Percentiles rank a stretch among this genome's conserved stretches.
These are phyloP conservation scores for Coregonus ussuriensis DNA, from an alignment of 2,797 vertebrate genomes.

Conservation along the genomic window DNA sequence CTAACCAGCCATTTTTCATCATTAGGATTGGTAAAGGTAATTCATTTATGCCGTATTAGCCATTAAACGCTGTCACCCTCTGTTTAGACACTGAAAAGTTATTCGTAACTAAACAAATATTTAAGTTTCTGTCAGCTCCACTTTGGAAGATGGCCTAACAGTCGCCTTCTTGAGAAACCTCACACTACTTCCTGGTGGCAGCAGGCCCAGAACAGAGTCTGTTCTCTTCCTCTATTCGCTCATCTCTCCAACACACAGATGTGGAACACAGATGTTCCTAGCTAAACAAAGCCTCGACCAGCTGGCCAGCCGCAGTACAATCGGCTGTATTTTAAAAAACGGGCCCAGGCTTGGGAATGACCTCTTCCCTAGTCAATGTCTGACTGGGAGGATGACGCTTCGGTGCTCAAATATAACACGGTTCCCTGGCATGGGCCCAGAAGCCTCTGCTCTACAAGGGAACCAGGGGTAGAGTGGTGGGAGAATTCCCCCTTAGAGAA, in stretches of 20 bases:
- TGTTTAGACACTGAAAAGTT: not conserved
- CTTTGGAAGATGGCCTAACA: not conserved
- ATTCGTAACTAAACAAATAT: not conserved
- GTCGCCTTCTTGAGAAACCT: conserved; percentile 24
- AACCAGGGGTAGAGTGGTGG: conserved; percentile 1
- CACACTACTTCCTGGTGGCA: conserved; percentile 56
- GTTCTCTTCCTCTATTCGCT: conserved; percentile 9
- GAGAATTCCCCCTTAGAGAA: conserved; percentile 41
- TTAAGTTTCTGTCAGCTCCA: conserved; percentile 1
- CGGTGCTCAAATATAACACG: conserved; percentile 36
- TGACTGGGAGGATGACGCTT: conserved; percentile 35
- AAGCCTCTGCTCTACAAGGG: conserved; percentile 21
- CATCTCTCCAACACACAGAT: conserved; percentile 40
- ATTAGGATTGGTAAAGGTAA: not conserved
- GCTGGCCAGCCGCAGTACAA: conserved; percentile 54
- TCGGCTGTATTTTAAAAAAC: conserved; percentile 61
- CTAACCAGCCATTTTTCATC: conserved; percentile 5
- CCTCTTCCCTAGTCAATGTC: conserved; percentile 44
- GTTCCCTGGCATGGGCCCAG: conserved; percentile 33
- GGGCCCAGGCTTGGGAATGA: conserved; percentile 55
- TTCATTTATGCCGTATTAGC: not conserved
- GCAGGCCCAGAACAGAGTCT: conserved; percentile 26
- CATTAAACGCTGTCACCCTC: not conserved
- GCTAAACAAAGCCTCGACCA: conserved; percentile 59
- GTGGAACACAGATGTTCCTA: conserved; percentile 65